Base-by-base conservation (phyloP, 2,113 vertebrate genomes). In the Sturnus vulgaris region DNA sequence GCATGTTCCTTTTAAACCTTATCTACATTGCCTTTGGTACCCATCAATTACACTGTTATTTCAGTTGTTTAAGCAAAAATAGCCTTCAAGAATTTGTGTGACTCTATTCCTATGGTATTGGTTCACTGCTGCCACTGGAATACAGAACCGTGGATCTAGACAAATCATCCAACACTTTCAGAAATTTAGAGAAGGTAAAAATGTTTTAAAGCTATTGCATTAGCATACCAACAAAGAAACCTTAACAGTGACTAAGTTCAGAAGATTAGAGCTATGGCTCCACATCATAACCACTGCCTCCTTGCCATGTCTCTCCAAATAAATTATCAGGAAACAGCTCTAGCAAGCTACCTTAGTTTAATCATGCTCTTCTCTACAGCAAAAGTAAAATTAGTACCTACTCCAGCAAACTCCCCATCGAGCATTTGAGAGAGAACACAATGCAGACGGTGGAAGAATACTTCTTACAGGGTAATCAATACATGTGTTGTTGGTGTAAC, bases 371-470 rank as follows among this genome's bases (percentile, higher is more conserved):
- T 46, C 4, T 82, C 55, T 64, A 70, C 7, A 77, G 15, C 24
- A 78, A 44, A 92, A 89, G 23, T 16, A 72, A 73, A 93, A 90
- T 73, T 79, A 90, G n/a, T 70, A 98, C 98, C 97, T 96, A 99
- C 99, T 76, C 98, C 98, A 99, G 83, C 99, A 99, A 84, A 98
- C 96, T 21, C 98, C 98, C 99, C 99, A 99, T n/a, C 98, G 98
- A 71, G 98, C 98, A 82, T 98, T 49, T 55, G 98, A 97, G 75
- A 99, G 92, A 37, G 92, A 83, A 94, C 99, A 99, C 13, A 98
- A 15, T 0, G 98, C 98, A 2, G 97, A 88, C 0, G 98, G 96
- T 21, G 99, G 99, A 47, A 99, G 92, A 88, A 99, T 42, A 82
- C 97, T 98, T 87, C 95, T 98, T 63, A 98, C 98, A 15, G 99